Conservation (phyloP, 1,140 invertebrate genomes). For the Lethocerus indicus region DNA sequence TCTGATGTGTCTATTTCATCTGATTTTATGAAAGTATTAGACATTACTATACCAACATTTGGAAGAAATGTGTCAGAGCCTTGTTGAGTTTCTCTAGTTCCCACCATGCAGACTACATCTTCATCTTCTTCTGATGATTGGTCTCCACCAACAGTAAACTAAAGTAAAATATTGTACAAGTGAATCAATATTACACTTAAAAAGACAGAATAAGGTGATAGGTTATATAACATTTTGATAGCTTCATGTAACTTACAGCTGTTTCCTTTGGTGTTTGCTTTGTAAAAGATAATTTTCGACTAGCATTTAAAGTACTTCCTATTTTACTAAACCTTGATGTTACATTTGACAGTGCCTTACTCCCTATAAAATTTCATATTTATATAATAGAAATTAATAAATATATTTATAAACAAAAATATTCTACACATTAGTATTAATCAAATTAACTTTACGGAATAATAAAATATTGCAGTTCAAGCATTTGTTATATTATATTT, state of each 20-base stretch:
- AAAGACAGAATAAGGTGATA: not conserved
- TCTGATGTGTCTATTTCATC: slow-evolving; percentile 16
- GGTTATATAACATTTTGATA: not conserved
- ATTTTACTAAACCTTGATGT: slow-evolving; percentile 70
- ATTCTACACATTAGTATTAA: not conserved
- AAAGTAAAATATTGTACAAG: not conserved
- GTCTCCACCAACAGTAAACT: not conserved
- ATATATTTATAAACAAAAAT: slow-evolving; percentile 4
- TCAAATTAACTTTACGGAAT: not conserved
- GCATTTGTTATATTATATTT: not conserved
- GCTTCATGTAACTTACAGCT: not conserved
- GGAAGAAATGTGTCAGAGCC: slow-evolving; percentile 36
- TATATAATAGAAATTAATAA: not conserved
- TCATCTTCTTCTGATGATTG: slow-evolving; percentile 5
- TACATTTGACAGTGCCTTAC: slow-evolving; percentile 68
- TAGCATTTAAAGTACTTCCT: slow-evolving; percentile 38
- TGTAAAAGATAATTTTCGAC: slow-evolving; percentile 6
- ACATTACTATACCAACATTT: slow-evolving; percentile 45
- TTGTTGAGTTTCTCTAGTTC: too few species aligned
- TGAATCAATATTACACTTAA: not conserved
- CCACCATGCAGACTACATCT: slow-evolving; percentile 2
- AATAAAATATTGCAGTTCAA: not conserved
- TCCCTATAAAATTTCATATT: slow-evolving; percentile 30
- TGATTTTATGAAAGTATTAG: slow-evolving; percentile 18
- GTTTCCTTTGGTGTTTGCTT: slow-evolving; percentile 5